Evolutionary conservation across 2,797 vertebrate genomes (phyloP).

Genomic region (Platalea minor): DNA sequence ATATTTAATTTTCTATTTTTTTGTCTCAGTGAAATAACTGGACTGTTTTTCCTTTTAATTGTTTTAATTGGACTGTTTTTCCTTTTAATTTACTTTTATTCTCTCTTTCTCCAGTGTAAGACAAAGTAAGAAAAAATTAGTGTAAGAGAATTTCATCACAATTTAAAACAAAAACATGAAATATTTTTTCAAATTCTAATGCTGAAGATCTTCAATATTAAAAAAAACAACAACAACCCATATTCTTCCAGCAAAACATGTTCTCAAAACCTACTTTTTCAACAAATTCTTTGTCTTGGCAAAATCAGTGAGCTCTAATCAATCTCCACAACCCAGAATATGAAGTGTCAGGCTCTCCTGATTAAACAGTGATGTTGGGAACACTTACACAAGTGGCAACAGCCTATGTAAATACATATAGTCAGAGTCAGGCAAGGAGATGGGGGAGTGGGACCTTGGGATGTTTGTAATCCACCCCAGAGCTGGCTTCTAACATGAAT

Average conservation of each 20-base stretch:
- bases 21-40: background rate
- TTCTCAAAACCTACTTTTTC: background rate
- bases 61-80: background rate
- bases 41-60: background rate
- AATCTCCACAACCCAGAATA: background rate
- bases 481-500: background rate
- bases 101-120: background rate
- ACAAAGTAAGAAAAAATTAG: background rate
- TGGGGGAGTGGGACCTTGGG: fast-evolving
- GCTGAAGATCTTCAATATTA: background rate
- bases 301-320: background rate
- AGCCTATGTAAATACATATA: background rate
- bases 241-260: background rate
- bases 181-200: background rate
- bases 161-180: background rate
- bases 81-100: background rate
- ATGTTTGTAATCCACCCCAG: background rate
- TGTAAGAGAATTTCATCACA: background rate
- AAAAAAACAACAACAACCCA: background rate
- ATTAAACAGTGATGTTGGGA: background rate
- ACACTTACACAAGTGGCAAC: background rate
- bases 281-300: background rate
- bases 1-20: background rate
- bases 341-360: background rate
- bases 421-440: background rate